These are phyloP conservation scores for Pterostichus madidus DNA, from an alignment of 2,888 invertebrate genomes.

Conservation along the genomic window DNA sequence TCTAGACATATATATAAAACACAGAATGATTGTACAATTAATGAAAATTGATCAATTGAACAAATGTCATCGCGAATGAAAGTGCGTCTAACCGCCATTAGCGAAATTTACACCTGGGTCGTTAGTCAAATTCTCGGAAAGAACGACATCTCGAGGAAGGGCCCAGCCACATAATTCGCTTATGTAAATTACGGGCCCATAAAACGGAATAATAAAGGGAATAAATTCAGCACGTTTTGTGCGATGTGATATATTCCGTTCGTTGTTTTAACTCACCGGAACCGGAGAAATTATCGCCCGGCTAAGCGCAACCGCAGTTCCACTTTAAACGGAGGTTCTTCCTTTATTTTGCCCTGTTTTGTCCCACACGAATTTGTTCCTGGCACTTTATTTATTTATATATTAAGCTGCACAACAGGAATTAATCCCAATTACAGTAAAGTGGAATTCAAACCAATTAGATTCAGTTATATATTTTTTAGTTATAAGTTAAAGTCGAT, in stretches of 20 bases:
- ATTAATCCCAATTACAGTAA: no score
- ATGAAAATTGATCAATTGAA: no score
- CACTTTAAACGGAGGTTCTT: not conserved
- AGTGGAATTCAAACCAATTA: no score
- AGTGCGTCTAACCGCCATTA: conserved; percentile 15
- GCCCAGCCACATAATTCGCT: conserved; percentile 46
- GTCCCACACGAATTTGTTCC: no score
- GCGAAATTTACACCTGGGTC: not conserved
- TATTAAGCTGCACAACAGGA: no score
- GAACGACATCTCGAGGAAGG: not conserved
- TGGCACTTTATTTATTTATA: no score
- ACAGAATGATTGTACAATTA: no score
- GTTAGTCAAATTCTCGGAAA: conserved; percentile 21
- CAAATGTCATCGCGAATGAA: not conserved
- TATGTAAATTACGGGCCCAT: conserved; percentile 53
- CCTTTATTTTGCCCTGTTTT: no score
- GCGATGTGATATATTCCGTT: conserved; percentile 49
- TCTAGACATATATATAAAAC: no score
- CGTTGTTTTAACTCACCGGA: conserved; percentile 55
- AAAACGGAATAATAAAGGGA: conserved; percentile 59
- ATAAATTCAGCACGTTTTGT: conserved; percentile 59
- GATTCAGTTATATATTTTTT: no score
- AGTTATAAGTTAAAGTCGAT: no score
- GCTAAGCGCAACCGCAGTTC: not conserved
- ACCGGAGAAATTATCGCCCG: conserved; percentile 24